Evolutionary conservation across 2,888 invertebrate genomes (phyloP).

Genomic region (Eristalinus sepulchralis): DNA sequence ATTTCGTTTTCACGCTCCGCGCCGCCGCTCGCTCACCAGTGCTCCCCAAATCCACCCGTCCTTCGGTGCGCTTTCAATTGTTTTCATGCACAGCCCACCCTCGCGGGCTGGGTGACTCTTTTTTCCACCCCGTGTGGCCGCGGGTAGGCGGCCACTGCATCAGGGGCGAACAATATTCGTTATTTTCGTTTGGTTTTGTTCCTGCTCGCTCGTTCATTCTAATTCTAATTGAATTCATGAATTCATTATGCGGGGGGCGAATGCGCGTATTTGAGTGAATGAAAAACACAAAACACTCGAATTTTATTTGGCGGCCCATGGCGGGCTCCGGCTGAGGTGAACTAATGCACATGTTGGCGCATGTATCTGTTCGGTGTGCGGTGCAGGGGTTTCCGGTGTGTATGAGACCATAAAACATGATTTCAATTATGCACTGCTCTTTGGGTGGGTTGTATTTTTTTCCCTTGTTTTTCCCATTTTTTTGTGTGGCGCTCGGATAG

Average conservation of each 20-base stretch:
- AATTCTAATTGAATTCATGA: conserved; percentile 69
- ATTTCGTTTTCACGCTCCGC: conserved; percentile 52
- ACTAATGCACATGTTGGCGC: conserved; percentile 11
- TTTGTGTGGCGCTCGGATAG: conserved; percentile 45
- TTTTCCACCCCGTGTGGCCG: not conserved
- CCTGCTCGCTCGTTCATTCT: conserved; percentile 43
- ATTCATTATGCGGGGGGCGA: conserved; percentile 52
- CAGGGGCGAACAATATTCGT: not conserved
- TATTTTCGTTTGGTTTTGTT: conserved; percentile 16
- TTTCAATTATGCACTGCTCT: conserved; percentile 54
- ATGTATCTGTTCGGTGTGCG: conserved; percentile 10
- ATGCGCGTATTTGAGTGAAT: conserved; percentile 43
- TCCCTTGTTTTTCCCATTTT: not conserved
- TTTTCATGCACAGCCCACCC: not conserved
- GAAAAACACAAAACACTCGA: conserved; percentile 36
- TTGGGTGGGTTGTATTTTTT: not conserved
- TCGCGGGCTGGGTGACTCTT: not conserved
- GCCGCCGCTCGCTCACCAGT: not conserved
- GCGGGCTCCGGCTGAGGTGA: not conserved
- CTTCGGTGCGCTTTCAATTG: not conserved
- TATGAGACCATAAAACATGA: conserved; percentile 46
- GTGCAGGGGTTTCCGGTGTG: conserved; percentile 15
- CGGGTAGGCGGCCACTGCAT: not conserved
- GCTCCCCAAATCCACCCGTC: not conserved
- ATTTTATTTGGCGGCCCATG: conserved; percentile 13